phyloP scores from a whole-genome alignment of 1,140 invertebrate genomes.

The Trachelipus rathkii region DNA sequence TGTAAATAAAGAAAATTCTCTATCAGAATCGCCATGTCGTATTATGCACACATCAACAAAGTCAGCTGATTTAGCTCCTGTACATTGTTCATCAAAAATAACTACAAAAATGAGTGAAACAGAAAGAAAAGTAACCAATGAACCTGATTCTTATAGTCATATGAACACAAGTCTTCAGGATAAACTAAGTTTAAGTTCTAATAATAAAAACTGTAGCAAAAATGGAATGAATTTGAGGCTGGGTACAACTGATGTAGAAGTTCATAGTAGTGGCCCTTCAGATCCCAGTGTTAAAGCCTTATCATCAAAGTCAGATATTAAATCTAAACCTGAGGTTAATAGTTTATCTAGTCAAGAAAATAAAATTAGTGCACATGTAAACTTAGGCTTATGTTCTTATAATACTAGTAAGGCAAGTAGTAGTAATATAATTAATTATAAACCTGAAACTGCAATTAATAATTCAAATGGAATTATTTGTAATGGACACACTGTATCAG shows the following conservation, averaged over 20 bases:
- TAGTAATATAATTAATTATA: constrained; percentile 32
- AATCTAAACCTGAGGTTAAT: neutral
- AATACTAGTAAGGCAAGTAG: constrained; percentile 21
- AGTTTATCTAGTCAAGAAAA: neutral
- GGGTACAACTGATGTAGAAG: constrained; percentile 29
- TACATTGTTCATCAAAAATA: neutral
- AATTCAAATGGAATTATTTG: constrained; percentile 31
- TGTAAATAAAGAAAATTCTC: neutral
- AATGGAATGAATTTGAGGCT: constrained; percentile 26
- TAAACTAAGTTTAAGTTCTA: constrained; percentile 23
- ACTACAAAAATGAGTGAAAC: neutral
- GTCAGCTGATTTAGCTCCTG: constrained; percentile 1
- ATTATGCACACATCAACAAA: neutral
- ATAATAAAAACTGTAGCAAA: constrained; percentile 21
- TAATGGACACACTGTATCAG: constrained; percentile 41
- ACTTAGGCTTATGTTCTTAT: constrained; percentile 16
- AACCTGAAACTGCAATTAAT: constrained; percentile 1
- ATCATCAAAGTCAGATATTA: constrained; percentile 17
- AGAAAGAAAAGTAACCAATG: neutral
- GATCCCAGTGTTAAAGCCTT: constrained; percentile 8
- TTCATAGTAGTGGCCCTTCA: constrained; percentile 17
- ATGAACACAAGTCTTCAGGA: constrained; percentile 10
- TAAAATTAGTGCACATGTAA: neutral
- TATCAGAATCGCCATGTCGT: neutral
- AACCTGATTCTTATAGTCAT: neutral